Evolutionary conservation across 2,888 invertebrate species (phyloP).

Genomic region (Rhyacophila evoluta): DNA sequence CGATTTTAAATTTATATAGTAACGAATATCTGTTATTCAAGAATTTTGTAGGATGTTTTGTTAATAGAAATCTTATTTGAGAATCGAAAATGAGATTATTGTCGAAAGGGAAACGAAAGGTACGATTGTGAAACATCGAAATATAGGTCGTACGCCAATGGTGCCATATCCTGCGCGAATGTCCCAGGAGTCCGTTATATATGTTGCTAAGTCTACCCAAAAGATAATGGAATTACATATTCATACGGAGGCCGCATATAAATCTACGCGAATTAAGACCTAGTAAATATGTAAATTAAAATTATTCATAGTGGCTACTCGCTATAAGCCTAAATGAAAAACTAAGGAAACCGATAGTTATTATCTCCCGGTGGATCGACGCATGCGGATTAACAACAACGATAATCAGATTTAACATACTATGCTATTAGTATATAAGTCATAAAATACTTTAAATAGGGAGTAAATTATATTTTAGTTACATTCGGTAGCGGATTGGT

Average conservation of each 20-base stretch:
- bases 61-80: too few species aligned
- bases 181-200: not conserved
- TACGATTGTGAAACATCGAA: too few species aligned
- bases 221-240: constrained; percentile 24
- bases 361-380: not conserved
- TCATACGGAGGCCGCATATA: constrained; percentile 13
- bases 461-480: too few species aligned
- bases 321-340: not conserved
- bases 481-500: too few species aligned
- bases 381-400: not conserved
- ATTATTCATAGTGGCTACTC: not conserved
- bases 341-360: not conserved
- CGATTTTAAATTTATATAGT: too few species aligned
- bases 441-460: too few species aligned
- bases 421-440: too few species aligned
- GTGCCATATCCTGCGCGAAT: not conserved
- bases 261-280: constrained; percentile 16
- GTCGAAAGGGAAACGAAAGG: too few species aligned
- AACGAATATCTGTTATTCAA: too few species aligned
- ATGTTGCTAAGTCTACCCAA: constrained; percentile 19
- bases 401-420: too few species aligned
- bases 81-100: too few species aligned
- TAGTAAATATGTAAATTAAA: constrained; percentile 19
- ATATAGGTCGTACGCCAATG: not conserved
- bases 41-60: too few species aligned